Base-by-base conservation (phyloP, 2,797 vertebrate species). In the Syngnathus acus region DNA sequence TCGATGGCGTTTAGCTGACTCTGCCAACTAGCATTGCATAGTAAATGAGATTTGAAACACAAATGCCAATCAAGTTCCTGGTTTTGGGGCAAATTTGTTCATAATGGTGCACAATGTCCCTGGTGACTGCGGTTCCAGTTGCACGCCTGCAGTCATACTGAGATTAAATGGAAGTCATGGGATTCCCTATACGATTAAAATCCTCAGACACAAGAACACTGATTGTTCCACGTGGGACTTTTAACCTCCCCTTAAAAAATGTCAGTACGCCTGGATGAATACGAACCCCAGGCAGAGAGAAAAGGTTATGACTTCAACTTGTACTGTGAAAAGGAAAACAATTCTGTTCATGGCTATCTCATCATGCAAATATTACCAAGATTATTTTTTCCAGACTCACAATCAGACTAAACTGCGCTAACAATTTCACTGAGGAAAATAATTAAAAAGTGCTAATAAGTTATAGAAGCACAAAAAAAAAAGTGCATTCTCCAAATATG, bases 91-190 rank as follows among this genome's bases (percentile, higher is more conserved):
- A 37, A 72, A 69, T 62, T 65, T 42, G 7, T 78, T 70, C 6
- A 62, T 57, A 6, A 68, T 38, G 57, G 64, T 65, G 74, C 54
- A 78, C 48, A 32, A 4, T 48, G 23, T 77, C 67, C 73, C 55
- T 75, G n/a, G 9, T 78, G 69, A 81, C 60, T 64, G 67, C 66
- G 64, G 19, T 67, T 43, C 64, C 32, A 21, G 57, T 76, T 66
- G 67, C 66, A 62, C 53, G 72, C 71, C 78, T 70, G 69, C 67
- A 72, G 77, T 78, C 80, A 76, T 72, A 73, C 83, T 71, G 53
- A 66, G 65, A 71, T 70, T 71, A 88, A 90, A 92, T 89, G 88
- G 62, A 84, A 90, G 83, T 92, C 91, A 93, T 87, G 85, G 74
- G 92, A 84, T 83, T 84, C 72, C 75, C 85, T 83, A 75, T 78